Percentiles rank a stretch among this genome's conserved stretches.
These are phyloP conservation scores for Dendropsophus ebraccatus DNA, from an alignment of 2,113 vertebrate genomes.

Conservation along the genomic window DNA sequence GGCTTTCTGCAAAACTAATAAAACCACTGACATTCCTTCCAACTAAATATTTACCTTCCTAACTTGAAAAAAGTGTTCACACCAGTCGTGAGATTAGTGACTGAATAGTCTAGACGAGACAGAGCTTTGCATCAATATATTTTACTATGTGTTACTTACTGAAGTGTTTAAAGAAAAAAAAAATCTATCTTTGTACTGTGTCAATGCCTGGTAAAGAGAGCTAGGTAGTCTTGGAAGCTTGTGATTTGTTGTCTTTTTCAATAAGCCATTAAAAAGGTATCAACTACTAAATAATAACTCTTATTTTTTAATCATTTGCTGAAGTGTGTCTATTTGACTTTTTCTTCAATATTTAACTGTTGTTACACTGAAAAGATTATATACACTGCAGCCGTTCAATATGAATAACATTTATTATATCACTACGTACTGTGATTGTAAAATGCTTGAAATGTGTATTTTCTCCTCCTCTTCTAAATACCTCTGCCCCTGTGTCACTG, in stretches of 20 bases:
- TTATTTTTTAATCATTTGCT: neutral
- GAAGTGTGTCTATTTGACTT: neutral
- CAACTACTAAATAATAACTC: too few species aligned
- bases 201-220: too few species aligned
- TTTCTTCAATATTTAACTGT: neutral
- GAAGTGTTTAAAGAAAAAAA: neutral
- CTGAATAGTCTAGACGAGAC: slow-evolving; percentile 19
- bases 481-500: neutral
- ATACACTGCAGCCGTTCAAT: neutral
- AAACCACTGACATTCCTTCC: slow-evolving; percentile 30
- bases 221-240: too few species aligned
- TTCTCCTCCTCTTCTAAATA: neutral
- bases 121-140: slow-evolving; percentile 5
- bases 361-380: slow-evolving; percentile 9
- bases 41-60: slow-evolving; percentile 27
- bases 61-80: slow-evolving; percentile 10
- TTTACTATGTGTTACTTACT: slow-evolving; percentile 26
- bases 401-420: neutral
- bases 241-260: too few species aligned
- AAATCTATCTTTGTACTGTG: too few species aligned
- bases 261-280: too few species aligned
- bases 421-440: neutral
- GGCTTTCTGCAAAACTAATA: slow-evolving; percentile 45
- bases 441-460: neutral
- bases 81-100: slow-evolving; percentile 13